Base-by-base conservation (phyloP, 2,797 vertebrate species). In the Nasua narica region DNA sequence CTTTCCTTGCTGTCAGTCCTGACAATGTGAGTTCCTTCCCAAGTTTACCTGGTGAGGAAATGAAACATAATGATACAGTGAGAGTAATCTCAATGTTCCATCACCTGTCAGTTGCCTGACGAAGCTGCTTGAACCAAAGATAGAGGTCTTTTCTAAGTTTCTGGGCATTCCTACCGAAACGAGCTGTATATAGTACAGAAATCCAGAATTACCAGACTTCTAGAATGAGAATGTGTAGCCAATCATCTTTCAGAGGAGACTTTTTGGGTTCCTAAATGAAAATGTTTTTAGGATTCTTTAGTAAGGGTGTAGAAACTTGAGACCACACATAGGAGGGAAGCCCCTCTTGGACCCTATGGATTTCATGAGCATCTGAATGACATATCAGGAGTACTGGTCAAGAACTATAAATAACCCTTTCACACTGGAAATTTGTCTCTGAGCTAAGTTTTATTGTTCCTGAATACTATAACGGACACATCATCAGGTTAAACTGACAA, bases 1-100 rank as follows among this genome's bases (percentile, higher is more conserved):
- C 50, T 96, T 88, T 94, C 70, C 67, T 27, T 79, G n/a, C 86
- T 96, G 91, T 95, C 82, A 91, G 16, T 96, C 79, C 70, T 94
- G 72, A 92, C 88, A 94, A 56, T 62, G 8, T 88, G 89, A 92
- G 46, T 92, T 94, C 37, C 43, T 90, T 81, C 43, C 25, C 70
- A 58, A 89, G 50, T 78, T 58, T 83, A 3, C 37, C 46, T 43
- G 72, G 29, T 62, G 25, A 74, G 7, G 6, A 88, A 62, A 27
- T 82, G 86, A 89, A 74, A 87, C 8, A 3, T 52, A 83, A 46
- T 48, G 48, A 96, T 79, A 21, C 3, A 77, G 50, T 37, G 58
- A 92, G 40, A 91, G 19, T 69, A 74, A 90, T 86, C 40, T 21
- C 88, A 58, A 18, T 79, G 65, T 82, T 79, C 94, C 35, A 82